Evolutionary conservation across 2,113 vertebrate species (phyloP).

Genomic region (Stegostoma tigrinum): DNA sequence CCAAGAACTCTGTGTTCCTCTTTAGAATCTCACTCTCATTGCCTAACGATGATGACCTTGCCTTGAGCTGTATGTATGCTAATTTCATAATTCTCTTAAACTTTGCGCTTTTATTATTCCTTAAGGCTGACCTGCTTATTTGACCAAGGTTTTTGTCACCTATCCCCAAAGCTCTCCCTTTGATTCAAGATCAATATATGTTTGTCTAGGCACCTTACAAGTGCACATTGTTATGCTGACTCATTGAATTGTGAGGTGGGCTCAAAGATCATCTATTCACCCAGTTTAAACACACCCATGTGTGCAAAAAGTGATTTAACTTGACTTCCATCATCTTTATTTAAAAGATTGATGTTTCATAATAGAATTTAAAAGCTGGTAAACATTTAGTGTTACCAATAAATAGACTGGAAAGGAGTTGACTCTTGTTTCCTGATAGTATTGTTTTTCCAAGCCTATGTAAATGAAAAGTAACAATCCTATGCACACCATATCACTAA

Average conservation of each 20-base stretch:
- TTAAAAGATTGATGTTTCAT: not conserved
- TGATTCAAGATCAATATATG: not conserved
- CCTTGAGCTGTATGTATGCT: not conserved
- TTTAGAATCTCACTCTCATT: not conserved
- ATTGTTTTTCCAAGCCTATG: not conserved
- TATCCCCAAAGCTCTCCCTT: not conserved
- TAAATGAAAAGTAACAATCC: not conserved
- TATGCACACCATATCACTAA: not conserved
- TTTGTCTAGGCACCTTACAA: not conserved
- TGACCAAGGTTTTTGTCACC: not conserved
- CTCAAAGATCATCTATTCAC: not conserved
- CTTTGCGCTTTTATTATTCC: not conserved
- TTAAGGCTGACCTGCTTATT: not conserved
- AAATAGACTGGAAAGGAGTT: not conserved
- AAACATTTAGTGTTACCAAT: not conserved
- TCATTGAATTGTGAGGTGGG: not conserved
- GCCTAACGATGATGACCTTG: not conserved
- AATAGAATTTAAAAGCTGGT: not conserved
- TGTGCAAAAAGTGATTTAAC: not conserved
- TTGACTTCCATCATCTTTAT: not conserved
- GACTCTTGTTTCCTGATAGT: not conserved
- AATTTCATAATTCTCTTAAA: not conserved
- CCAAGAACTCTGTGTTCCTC: not conserved
- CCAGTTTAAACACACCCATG: not conserved
- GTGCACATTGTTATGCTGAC: not conserved